phyloP scores from a whole-genome alignment of 1,140 invertebrate species.

The Chymomyza costata region DNA sequence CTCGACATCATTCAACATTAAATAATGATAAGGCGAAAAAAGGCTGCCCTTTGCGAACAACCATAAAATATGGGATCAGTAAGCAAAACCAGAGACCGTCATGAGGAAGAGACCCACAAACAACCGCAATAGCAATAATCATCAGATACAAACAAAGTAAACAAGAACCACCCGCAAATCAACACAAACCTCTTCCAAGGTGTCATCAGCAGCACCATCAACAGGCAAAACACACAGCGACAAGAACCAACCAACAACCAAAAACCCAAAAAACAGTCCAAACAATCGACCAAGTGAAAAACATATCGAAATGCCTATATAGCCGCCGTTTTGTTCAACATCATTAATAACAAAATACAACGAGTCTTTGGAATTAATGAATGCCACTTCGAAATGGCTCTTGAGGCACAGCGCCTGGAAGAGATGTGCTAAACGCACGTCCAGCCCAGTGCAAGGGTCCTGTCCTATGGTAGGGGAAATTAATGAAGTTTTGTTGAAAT shows the following conservation, averaged over 20 bases:
- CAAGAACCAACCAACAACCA: constrained; percentile 23
- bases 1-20: constrained; percentile 70
- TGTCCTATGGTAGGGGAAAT: constrained; percentile 39
- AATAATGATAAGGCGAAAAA: constrained; percentile 54
- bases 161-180: constrained; percentile 62
- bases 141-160: constrained; percentile 34
- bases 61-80: constrained; percentile 25
- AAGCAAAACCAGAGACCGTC: not conserved
- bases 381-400: too few relatives aligned
- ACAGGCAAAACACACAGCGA: constrained; percentile 22
- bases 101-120: not conserved
- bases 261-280: constrained; percentile 20
- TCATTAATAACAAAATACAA: constrained; percentile 74
- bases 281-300: too few relatives aligned
- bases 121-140: constrained; percentile 24
- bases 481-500: constrained; percentile 50
- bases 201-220: constrained; percentile 30
- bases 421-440: constrained; percentile 67
- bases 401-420: constrained; percentile 26
- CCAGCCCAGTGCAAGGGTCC: constrained; percentile 40
- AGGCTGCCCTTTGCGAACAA: constrained; percentile 20
- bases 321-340: constrained; percentile 69
- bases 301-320: not conserved
- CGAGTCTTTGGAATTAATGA: constrained; percentile 63
- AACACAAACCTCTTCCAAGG: constrained; percentile 24